These are phyloP conservation scores for Pristis pectinata DNA, from an alignment of 2,797 vertebrate species.

Conservation along the genomic window DNA sequence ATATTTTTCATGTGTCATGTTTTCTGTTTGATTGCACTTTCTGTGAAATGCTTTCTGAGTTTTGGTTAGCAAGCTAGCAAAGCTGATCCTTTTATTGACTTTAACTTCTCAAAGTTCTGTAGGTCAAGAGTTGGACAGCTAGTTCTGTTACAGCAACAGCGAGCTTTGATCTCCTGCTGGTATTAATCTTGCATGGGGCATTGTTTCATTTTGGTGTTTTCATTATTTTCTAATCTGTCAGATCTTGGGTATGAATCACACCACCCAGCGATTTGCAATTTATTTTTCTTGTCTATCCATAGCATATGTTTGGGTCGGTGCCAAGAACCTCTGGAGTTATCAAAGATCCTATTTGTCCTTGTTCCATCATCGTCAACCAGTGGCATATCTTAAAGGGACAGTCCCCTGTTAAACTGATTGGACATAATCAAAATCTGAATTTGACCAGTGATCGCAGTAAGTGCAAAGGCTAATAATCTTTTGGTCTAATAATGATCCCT, in stretches of 20 bases:
- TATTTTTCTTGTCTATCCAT: conserved; percentile 9
- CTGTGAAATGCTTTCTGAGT: neutral
- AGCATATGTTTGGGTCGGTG: neutral
- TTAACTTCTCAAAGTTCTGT: neutral
- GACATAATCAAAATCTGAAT: neutral
- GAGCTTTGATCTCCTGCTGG: conserved; percentile 14
- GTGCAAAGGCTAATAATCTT: neutral
- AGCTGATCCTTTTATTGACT: neutral
- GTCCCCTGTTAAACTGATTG: neutral
- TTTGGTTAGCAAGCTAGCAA: neutral
- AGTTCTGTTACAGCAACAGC: neutral
- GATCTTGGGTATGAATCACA: conserved; percentile 13
- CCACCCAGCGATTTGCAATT: neutral
- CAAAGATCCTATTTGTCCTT: neutral
- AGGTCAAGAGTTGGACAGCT: neutral
- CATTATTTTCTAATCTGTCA: conserved; percentile 14
- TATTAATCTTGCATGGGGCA: neutral
- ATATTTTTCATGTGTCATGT: neutral
- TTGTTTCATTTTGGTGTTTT: conserved; percentile 11
- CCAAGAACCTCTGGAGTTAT: neutral
- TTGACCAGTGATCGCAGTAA: neutral
- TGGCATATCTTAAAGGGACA: neutral
- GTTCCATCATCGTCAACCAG: neutral
- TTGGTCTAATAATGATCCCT: neutral
- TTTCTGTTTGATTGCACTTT: neutral